Evolutionary conservation across 2,797 vertebrate genomes (phyloP).

Genomic region (Glyptemys insculpta): DNA sequence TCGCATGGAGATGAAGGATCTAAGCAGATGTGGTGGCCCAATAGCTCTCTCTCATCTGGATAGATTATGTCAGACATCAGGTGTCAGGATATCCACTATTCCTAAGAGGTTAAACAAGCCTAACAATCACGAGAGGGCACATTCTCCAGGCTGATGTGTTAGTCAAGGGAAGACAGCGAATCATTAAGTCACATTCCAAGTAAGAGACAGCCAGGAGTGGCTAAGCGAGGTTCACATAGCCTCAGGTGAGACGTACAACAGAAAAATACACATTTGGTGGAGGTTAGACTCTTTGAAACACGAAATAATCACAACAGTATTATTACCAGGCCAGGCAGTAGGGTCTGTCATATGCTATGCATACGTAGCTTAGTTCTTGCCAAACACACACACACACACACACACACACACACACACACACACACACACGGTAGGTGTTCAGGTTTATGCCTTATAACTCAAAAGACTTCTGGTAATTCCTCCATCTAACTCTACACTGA

Average conservation of each 20-base stretch:
- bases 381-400: not conserved
- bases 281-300: slow-evolving; percentile 49
- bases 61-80: slow-evolving; percentile 68
- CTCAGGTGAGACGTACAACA: slow-evolving; percentile 69
- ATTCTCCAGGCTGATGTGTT: slow-evolving; percentile 49
- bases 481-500: not conserved
- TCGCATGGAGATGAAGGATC: slow-evolving; percentile 69
- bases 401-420: not conserved
- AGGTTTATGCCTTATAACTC: not conserved
- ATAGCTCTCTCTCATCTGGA: slow-evolving; percentile 69
- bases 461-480: not conserved
- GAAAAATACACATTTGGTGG: slow-evolving; percentile 43
- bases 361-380: not conserved
- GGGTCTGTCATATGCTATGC: not conserved
- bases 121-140: slow-evolving; percentile 8
- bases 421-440: not conserved
- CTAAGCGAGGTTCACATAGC: slow-evolving; percentile 12
- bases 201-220: slow-evolving; percentile 61
- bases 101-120: slow-evolving; percentile 68
- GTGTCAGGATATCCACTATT: slow-evolving; percentile 69
- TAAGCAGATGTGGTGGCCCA: slow-evolving; percentile 68
- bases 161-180: slow-evolving; percentile 41
- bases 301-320: slow-evolving; percentile 33
- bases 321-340: accelerated
- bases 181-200: slow-evolving; percentile 71